These are phyloP conservation scores for Antennarius maculatus DNA, from an alignment of 2,797 vertebrate species.

Conservation along the genomic window DNA sequence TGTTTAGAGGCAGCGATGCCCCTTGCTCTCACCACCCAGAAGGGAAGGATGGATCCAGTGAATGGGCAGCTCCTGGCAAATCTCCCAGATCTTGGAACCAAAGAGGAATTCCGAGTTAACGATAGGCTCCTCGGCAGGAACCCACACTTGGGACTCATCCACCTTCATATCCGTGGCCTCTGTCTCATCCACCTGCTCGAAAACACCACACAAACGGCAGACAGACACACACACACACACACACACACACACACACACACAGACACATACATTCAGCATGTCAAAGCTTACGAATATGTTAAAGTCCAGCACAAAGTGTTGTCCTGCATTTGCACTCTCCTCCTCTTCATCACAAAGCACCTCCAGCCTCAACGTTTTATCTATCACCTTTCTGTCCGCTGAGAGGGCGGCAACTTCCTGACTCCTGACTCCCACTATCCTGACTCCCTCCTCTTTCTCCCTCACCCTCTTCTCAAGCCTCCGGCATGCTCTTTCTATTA, in stretches of 20 bases:
- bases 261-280: not conserved
- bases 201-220: slow-evolving; percentile 37
- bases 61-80: slow-evolving; percentile 92
- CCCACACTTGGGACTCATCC: slow-evolving; percentile 92
- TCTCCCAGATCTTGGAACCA: slow-evolving; percentile 93
- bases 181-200: slow-evolving; percentile 83
- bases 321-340: slow-evolving; percentile 47
- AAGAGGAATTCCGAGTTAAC: slow-evolving; percentile 91
- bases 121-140: slow-evolving; percentile 91
- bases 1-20: slow-evolving; percentile 67
- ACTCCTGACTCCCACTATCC: slow-evolving; percentile 60
- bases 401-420: slow-evolving; percentile 60
- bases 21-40: slow-evolving; percentile 85
- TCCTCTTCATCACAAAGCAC: slow-evolving; percentile 47
- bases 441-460: slow-evolving; percentile 27
- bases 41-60: slow-evolving; percentile 94
- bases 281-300: too few species aligned
- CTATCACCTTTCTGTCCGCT: slow-evolving; percentile 59
- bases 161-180: slow-evolving; percentile 85
- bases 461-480: slow-evolving; percentile 53
- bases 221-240: not conserved
- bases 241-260: slow-evolving; percentile 26
- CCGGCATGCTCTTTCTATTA: slow-evolving; percentile 62
- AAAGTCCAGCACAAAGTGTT: too few species aligned
- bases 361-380: slow-evolving; percentile 63